These are phyloP conservation scores for Campaea margaritaria DNA, from an alignment of 2,888 invertebrate species.

Conservation along the genomic window DNA sequence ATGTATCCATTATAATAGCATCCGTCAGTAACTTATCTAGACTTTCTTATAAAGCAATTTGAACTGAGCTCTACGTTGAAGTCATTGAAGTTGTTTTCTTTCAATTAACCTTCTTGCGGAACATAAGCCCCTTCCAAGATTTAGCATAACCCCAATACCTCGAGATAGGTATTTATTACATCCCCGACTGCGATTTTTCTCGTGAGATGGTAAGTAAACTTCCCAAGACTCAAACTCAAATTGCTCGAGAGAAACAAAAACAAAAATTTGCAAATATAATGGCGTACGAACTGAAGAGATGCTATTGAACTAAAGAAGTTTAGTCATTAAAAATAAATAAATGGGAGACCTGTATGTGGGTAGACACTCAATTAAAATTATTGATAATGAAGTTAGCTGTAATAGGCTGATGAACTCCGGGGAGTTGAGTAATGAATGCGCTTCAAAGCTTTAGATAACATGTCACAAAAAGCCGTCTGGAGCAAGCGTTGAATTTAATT, in stretches of 20 bases:
- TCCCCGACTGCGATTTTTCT: slow-evolving; percentile 53
- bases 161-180: slow-evolving; percentile 48
- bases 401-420: neutral
- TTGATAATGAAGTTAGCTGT: slow-evolving; percentile 11
- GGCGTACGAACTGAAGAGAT: slow-evolving; percentile 42
- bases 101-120: slow-evolving; percentile 3
- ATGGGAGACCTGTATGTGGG: neutral
- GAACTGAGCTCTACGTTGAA: too few species aligned
- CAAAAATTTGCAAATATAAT: slow-evolving; percentile 66
- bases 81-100: slow-evolving; percentile 4
- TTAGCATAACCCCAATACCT: slow-evolving; percentile 14
- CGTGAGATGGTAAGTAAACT: slow-evolving; percentile 69
- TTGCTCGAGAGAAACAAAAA: slow-evolving; percentile 67
- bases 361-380: slow-evolving; percentile 16
- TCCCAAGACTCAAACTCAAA: slow-evolving; percentile 57
- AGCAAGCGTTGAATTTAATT: slow-evolving; percentile 7
- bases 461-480: slow-evolving; percentile 10
- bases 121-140: slow-evolving; percentile 9
- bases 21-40: too few species aligned
- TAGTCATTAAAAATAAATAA: slow-evolving; percentile 5
- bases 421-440: slow-evolving; percentile 4
- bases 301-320: slow-evolving; percentile 21
- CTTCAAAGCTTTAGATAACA: slow-evolving; percentile 1
- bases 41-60: too few species aligned
- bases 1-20: too few species aligned